Base-by-base conservation (phyloP, 2,113 vertebrate genomes). In the Oreochromis niloticus region DNA sequence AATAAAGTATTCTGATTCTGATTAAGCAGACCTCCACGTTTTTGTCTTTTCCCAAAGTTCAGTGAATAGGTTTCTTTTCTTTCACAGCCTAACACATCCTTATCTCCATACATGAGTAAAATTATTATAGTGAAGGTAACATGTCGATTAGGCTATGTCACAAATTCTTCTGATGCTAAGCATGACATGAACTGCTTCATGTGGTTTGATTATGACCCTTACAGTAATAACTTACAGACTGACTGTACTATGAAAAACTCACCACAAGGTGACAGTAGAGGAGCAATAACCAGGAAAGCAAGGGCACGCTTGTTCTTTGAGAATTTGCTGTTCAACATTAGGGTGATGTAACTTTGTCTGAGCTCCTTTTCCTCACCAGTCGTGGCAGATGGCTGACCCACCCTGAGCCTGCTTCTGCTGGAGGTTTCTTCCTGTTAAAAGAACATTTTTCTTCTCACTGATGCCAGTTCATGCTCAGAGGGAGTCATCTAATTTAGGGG, bases 231-330 rank as follows among this genome's bases (percentile, higher is more conserved):
- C 0, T 8, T 81, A 27, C 39, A 46, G 39, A 6, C 7, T 2
- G 11, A 14, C 32, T 83, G 87, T 41, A 84, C 50, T 39, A 11
- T 24, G 7, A 39, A 9, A 0, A 9, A 16, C 6, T 6, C 10
- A 85, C 90, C 92, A 92, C 83, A 24, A 83, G 93, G 50, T 85
- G 92, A 50, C 89, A 92, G 82, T 48, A 83, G 66, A 84, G 46
- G 57, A 61, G 30, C 57, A 61, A 61, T 61, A 68, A 39, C 63
- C 30, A 41, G 63, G 19, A 0, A n/a, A 68, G 63, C 16, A 19
- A 16, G 17, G 6, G 16, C 14, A 13, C 6, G 43, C 32, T 36
- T 36, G 17, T 39, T 7, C 34, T 66, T 36, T 19, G 61, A 66
- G 4, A 66, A 66, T 66, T 66, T 66, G 10, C 10, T 66, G 61